Evolutionary conservation across 2,888 invertebrate genomes (phyloP).

Genomic region (Trachelus stipa): DNA sequence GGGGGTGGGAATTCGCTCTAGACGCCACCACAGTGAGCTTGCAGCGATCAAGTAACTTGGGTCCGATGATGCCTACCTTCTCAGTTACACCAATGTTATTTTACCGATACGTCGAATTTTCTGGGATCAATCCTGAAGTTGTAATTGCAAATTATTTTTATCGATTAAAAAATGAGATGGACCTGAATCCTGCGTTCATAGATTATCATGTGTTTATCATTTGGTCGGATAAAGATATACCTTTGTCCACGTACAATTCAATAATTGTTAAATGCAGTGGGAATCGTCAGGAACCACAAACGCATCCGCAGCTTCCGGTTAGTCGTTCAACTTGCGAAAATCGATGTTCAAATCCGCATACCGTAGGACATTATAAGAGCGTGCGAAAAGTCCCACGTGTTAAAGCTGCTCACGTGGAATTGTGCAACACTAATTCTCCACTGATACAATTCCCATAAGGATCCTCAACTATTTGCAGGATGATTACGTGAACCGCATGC

Average conservation of each 20-base stretch:
- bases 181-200: too few species aligned
- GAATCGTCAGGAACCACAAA: background rate
- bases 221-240: too few species aligned
- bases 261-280: background rate
- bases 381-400: background rate
- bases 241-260: background rate
- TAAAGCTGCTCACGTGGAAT: background rate
- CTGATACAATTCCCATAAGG: background rate
- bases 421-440: background rate
- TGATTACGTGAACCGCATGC: background rate
- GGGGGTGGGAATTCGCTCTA: slow-evolving; percentile 22
- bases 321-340: background rate
- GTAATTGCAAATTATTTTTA: background rate
- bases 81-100: background rate
- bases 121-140: background rate
- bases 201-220: background rate
- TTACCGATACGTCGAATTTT: background rate
- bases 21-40: slow-evolving; percentile 18
- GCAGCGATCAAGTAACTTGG: slow-evolving; percentile 28
- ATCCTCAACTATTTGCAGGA: background rate
- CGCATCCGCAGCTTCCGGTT: background rate
- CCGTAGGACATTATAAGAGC: background rate
- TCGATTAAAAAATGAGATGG: too few species aligned
- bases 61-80: background rate
- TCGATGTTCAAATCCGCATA: background rate